Evolutionary conservation across 1,140 invertebrate genomes (phyloP).

Genomic region (Cherax destructor): DNA sequence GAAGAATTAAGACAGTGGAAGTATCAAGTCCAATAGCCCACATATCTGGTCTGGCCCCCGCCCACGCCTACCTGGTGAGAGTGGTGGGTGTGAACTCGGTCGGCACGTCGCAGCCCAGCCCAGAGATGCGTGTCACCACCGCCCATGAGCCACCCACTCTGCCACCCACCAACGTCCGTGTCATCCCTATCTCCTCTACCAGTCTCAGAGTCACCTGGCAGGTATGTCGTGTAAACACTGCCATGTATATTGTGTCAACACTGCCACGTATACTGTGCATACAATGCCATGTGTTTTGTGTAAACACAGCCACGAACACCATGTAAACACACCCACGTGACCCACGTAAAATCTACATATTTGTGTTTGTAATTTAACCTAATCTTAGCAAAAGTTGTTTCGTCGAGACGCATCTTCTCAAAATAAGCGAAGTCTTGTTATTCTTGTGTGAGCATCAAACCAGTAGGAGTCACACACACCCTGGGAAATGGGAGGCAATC

Average conservation of each 20-base stretch:
- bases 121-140: conserved; percentile 71
- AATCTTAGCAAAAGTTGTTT: no score
- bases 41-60: conserved; percentile 72
- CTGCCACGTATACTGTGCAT: no score
- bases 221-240: conserved; percentile 73
- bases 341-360: no score
- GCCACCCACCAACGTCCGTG: conserved; percentile 74
- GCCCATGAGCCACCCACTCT: conserved; percentile 76
- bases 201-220: conserved; percentile 75
- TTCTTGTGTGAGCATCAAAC: no score
- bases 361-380: no score
- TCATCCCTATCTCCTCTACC: conserved; percentile 72
- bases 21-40: conserved; percentile 7
- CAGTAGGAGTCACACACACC: no score
- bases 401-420: no score
- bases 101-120: conserved; percentile 72
- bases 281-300: no score
- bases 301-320: no score
- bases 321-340: no score
- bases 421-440: no score
- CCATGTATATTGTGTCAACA: neutral
- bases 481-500: no score
- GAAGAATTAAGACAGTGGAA: conserved; percentile 27
- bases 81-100: conserved; percentile 75
- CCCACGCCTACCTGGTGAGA: conserved; percentile 74